These are phyloP conservation scores for Acronicta psi DNA, from an alignment of 2,888 invertebrate genomes.

Conservation along the genomic window DNA sequence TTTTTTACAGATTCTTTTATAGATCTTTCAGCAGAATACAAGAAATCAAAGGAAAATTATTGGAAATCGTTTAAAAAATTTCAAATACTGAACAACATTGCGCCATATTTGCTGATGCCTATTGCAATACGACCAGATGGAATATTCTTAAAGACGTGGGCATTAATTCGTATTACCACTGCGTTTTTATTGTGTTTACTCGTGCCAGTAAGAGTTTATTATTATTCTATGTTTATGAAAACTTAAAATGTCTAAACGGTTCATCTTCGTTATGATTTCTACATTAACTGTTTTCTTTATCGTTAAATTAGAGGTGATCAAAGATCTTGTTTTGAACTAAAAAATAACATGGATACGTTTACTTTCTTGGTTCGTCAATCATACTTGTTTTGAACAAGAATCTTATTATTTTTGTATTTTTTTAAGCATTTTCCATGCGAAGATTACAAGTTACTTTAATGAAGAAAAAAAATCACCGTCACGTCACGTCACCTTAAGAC, in stretches of 20 bases:
- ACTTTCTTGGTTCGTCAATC: too few species aligned
- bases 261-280: slow-evolving; percentile 14
- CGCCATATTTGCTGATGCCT: slow-evolving; percentile 78
- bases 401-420: too few species aligned
- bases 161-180: slow-evolving; percentile 68
- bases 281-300: slow-evolving; percentile 16
- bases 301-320: not conserved
- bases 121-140: slow-evolving; percentile 80
- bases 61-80: slow-evolving; percentile 76
- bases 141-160: slow-evolving; percentile 79
- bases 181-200: slow-evolving; percentile 77
- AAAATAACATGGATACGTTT: not conserved
- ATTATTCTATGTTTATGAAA: slow-evolving; percentile 14
- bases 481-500: too few species aligned
- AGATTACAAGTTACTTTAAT: too few species aligned
- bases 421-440: too few species aligned
- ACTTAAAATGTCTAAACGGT: slow-evolving; percentile 21
- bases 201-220: slow-evolving; percentile 73
- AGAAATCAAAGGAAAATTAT: slow-evolving; percentile 70
- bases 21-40: slow-evolving; percentile 73
- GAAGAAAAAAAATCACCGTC: too few species aligned
- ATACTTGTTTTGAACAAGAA: too few species aligned
- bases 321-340: slow-evolving; percentile 6
- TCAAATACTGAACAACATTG: slow-evolving; percentile 69
- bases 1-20: slow-evolving; percentile 78